Evolutionary conservation across 2,797 vertebrate genomes (phyloP).

Genomic region (Xenentodon cancila): DNA sequence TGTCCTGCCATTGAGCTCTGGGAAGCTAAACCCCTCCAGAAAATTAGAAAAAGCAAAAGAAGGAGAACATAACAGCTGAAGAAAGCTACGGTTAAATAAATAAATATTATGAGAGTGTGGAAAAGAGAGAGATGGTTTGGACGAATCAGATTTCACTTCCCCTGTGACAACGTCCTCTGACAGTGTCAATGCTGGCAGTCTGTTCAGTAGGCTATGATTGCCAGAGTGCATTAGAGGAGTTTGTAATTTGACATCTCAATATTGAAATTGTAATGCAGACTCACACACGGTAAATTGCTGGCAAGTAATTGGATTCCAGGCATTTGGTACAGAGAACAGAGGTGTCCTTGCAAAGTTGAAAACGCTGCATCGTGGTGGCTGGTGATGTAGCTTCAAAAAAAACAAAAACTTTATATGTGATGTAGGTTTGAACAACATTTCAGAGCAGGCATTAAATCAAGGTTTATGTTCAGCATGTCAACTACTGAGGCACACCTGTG

Average conservation of each 20-base stretch:
- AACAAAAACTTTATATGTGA: constrained; percentile 18
- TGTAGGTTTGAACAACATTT: constrained; percentile 8
- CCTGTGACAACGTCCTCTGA: constrained; percentile 73
- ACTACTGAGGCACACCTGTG: constrained; percentile 44
- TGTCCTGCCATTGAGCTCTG: constrained; percentile 79
- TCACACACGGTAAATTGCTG: constrained; percentile 74
- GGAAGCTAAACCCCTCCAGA: constrained; percentile 60
- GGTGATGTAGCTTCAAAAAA: constrained; percentile 6
- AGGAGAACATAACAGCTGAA: constrained; percentile 51
- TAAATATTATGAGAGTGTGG: constrained; percentile 16
- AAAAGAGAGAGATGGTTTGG: constrained; percentile 35
- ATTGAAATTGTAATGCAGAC: constrained; percentile 81
- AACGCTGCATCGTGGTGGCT: constrained; percentile 68
- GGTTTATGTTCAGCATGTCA: constrained; percentile 5
- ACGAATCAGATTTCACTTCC: constrained; percentile 71
- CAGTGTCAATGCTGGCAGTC: constrained; percentile 67
- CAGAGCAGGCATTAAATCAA: neutral
- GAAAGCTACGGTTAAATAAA: constrained; percentile 57
- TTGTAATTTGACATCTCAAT: constrained; percentile 83
- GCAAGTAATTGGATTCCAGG: constrained; percentile 77
- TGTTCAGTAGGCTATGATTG: constrained; percentile 73
- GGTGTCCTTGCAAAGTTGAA: constrained; percentile 72
- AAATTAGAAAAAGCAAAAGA: constrained; percentile 37
- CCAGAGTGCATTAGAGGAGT: constrained; percentile 78
- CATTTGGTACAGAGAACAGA: constrained; percentile 50